Conservation (phyloP, 2,888 invertebrate species). For the Harpalus rubripes region DNA sequence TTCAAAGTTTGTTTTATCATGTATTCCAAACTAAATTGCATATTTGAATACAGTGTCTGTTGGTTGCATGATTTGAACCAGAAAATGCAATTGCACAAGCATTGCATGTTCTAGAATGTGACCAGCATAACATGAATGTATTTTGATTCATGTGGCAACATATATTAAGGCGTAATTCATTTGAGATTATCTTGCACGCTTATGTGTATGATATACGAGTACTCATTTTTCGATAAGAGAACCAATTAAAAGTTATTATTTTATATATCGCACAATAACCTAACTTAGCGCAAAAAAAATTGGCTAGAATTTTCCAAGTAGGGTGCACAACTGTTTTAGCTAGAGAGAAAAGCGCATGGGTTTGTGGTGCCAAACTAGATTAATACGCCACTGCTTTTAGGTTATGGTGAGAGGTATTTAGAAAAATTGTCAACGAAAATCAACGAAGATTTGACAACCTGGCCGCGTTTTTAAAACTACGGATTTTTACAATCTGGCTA, state of each 20-base stretch:
- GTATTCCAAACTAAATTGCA: slow-evolving; percentile 1
- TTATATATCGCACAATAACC: too few relatives aligned
- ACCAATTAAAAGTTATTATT: background rate
- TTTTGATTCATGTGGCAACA: slow-evolving; percentile 2
- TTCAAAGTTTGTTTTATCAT: background rate
- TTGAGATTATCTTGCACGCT: background rate
- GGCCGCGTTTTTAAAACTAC: too few relatives aligned
- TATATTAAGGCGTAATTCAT: background rate
- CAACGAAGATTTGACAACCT: too few relatives aligned
- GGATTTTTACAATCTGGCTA: too few relatives aligned
- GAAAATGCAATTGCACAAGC: slow-evolving; percentile 1
- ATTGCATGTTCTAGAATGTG: background rate
- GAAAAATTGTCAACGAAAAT: too few relatives aligned
- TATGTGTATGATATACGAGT: background rate
- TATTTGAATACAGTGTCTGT: background rate
- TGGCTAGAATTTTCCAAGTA: too few relatives aligned
- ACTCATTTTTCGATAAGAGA: background rate
- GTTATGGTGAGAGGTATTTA: too few relatives aligned
- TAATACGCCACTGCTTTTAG: too few relatives aligned
- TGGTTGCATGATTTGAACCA: background rate
- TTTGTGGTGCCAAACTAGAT: too few relatives aligned
- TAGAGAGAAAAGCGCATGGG: too few relatives aligned
- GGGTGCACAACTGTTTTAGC: too few relatives aligned
- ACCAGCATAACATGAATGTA: background rate
- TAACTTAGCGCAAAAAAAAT: too few relatives aligned